Evolutionary conservation across 1,140 invertebrate species (phyloP), one percentile per base, ranked within the genome.

Genomic region (Pseudomyrmex flavicornis): DNA sequence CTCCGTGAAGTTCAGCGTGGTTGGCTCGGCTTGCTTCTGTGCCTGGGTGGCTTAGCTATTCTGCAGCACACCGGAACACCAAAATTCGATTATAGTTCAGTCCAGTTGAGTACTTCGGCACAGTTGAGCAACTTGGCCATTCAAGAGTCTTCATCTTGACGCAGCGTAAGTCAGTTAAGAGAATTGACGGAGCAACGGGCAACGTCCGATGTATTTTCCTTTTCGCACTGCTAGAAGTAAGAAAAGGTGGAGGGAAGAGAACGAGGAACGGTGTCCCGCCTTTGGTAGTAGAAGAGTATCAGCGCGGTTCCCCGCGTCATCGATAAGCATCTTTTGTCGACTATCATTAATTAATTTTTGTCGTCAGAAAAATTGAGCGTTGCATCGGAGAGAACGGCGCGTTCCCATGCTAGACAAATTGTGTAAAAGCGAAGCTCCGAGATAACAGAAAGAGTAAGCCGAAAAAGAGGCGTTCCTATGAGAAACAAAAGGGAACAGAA

Each of bases 351-450:
- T 35, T 61, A 70, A 70, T 44, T 20, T 20, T 44, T 44, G 44
- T 56, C 26, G 5, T 68, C 17, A 50, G 74, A 63, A 63, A 77
- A 15, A 59, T 65, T 26, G 61, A 76, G 63, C n/a, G 59, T 3
- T 20, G 26, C 56, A 46, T 12, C 26, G n/a, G 46, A 54, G 17
- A 66, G 17, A 66, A 20, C 48, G n/a, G n/a, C 8, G 22, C 22
- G 46, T 10, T 10, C 12, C 9, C 10, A 13, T 52, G 50, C 35
- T 35, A 35, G 35, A 35, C 35, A 7, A 35, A 35, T 5, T 35
- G 35, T 35, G 35, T 35, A 35, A 7, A 35, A 44, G 4, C 46
- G 7, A 9, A 22, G 17, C 1, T 69, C 0, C 35, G 35, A 35
- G 35, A 35, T 35, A 35, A 0, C 7, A 13, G 1, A 52, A 26